Evolutionary conservation across 1,140 invertebrate species (phyloP), one percentile per base, ranked within the genome.

Genomic region (Drosophila baimaii): DNA sequence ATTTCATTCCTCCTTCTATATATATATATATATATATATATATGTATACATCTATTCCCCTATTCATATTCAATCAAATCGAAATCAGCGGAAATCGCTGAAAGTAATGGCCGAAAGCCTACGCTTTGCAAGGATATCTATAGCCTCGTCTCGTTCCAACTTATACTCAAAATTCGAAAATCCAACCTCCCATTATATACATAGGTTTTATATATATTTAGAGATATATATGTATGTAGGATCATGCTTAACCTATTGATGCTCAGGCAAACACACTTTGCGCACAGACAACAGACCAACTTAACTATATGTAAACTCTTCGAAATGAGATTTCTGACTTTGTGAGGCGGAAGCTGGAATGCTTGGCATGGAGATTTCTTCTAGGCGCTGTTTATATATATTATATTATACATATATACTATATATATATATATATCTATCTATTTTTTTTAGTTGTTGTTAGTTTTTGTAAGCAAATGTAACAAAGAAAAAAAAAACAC

Each of bases 401-500:
- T 47, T 47, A 27, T 29, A 46, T 47, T 47, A 47, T n/a, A 27
- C 15, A n/a, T 43, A 6, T 46, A 31, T 25, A 55, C n/a, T 41
- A 63, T 39, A 57, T 9, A 54, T 69, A 17, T 66, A n/a, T n/a
- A n/a, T n/a, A n/a, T n/a, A n/a, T n/a, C n/a, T n/a, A n/a, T n/a
- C n/a, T 69, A 25, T 25, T 66, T 65, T 63, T 51, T 81, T 79
- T 76, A 76, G 63, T 85, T 85, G 81, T 85, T 85, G 81, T 85
- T 85, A 85, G 81, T 81, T 85, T 85, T 85, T 77, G 81, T 85
- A 85, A 85, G 81, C 66, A 15, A 81, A 44, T 47, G 44, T 17
- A 49, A 49, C n/a, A 8, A 31, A 47, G 44, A 51, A 57, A 44
- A 25, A 19, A 35, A 27, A 21, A 19, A 35, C 19, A 21, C 6